phyloP scores from a whole-genome alignment of 2,888 invertebrate species.

The Empis livida region DNA sequence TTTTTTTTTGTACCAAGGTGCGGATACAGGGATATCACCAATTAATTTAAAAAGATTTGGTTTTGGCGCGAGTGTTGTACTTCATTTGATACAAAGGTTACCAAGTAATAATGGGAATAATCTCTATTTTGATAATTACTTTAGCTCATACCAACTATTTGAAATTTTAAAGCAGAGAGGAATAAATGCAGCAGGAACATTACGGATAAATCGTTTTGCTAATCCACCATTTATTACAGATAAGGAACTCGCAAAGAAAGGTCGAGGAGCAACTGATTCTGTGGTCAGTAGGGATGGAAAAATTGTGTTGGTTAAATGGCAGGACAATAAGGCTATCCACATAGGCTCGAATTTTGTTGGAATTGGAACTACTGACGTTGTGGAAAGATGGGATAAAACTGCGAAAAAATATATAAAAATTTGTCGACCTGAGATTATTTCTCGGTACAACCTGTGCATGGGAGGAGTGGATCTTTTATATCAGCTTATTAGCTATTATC shows the following conservation, averaged over 20 bases:
- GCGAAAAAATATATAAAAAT: conserved; percentile 1
- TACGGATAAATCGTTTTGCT: background rate
- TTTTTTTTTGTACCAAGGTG: conserved; percentile 2
- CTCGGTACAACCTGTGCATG: conserved; percentile 4
- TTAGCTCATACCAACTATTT: background rate
- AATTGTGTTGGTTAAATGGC: conserved; percentile 6
- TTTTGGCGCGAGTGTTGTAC: background rate
- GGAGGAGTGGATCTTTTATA: conserved; percentile 8
- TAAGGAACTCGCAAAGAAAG: conserved; percentile 5
- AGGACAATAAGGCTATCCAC: conserved; percentile 6
- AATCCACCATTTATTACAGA: conserved; percentile 2
- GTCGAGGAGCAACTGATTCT: conserved; percentile 4
- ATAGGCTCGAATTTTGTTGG: conserved; percentile 9
- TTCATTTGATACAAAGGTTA: background rate
- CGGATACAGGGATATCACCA: background rate
- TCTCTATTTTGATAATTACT: conserved; percentile 2
- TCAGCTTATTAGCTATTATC: conserved; percentile 6
- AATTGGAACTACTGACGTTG: conserved; percentile 3
- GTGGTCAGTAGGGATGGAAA: conserved; percentile 4
- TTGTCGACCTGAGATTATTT: conserved; percentile 3
- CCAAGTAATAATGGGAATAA: background rate
- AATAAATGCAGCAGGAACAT: conserved; percentile 1
- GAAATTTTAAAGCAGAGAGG: background rate
- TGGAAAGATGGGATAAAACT: conserved; percentile 4
- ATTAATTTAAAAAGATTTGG: conserved; percentile 1